phyloP scores from a whole-genome alignment of 2,797 vertebrate genomes.

The Etheostoma nigrum region DNA sequence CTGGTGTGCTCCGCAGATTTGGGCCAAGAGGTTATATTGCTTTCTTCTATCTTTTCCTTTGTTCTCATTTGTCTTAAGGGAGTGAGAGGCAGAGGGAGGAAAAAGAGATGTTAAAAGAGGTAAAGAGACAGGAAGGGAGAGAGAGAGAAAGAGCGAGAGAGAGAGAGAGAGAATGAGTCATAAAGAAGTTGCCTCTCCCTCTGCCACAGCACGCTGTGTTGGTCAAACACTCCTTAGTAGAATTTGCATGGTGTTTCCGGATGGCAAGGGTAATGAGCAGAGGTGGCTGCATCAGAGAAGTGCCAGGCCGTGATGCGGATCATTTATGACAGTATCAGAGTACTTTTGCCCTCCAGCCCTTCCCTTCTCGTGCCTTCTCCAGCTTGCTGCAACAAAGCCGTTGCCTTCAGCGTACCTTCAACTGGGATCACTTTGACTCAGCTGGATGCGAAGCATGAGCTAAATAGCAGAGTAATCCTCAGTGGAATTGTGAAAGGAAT shows the following conservation, averaged over 20 bases:
- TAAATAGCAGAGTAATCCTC: constrained; percentile 71
- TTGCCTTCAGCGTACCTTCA: constrained; percentile 68
- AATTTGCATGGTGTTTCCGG: constrained; percentile 70
- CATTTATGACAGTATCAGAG: constrained; percentile 70
- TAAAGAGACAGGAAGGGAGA: not conserved
- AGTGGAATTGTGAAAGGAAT: constrained; percentile 55
- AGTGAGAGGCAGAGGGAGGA: constrained; percentile 33
- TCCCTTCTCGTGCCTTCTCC: constrained; percentile 47
- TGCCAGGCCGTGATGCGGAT: constrained; percentile 65
- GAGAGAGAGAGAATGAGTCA: constrained; percentile 44
- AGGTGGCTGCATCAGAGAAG: constrained; percentile 60
- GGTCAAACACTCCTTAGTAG: constrained; percentile 78
- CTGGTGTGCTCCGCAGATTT: constrained; percentile 71
- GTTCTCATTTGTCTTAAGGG: constrained; percentile 71
- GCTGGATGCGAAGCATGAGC: constrained; percentile 69
- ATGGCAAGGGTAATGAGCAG: constrained; percentile 66
- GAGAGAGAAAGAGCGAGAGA: not conserved
- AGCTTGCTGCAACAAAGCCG: constrained; percentile 40
- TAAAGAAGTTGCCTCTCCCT: constrained; percentile 65
- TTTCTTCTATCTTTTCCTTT: constrained; percentile 73
- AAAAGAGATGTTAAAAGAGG: constrained; percentile 25
- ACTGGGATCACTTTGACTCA: constrained; percentile 65
- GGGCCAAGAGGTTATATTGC: constrained; percentile 79
- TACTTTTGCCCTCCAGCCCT: constrained; percentile 59
- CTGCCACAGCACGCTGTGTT: constrained; percentile 47